Conservation (phyloP, 2,797 vertebrate species). For the Enteromius unitaeniatus region DNA sequence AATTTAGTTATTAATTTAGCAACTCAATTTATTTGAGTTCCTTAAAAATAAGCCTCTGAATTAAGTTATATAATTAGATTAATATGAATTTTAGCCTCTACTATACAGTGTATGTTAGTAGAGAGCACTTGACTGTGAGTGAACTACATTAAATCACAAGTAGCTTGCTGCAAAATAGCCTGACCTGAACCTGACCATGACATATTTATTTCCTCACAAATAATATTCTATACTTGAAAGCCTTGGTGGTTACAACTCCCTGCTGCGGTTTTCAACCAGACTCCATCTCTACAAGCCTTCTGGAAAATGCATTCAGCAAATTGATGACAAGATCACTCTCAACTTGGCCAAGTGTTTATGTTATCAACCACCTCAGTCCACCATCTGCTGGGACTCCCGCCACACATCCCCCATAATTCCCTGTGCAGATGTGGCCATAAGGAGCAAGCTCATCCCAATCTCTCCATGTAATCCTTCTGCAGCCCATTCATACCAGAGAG, state of each 20-base stretch:
- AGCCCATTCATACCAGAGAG: constrained; percentile 46
- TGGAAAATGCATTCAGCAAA: constrained; percentile 2
- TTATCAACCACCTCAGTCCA: constrained; percentile 29
- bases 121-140: not conserved
- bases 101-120: not conserved
- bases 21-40: not conserved
- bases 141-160: not conserved
- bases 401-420: constrained; percentile 49
- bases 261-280: not conserved
- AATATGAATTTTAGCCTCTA: not conserved
- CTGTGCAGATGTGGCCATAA: constrained; percentile 34
- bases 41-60: not conserved
- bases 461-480: constrained; percentile 47
- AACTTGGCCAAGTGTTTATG: constrained; percentile 29
- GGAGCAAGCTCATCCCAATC: constrained; percentile 34
- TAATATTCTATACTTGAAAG: not conserved
- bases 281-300: not conserved
- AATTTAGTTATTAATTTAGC: not conserved
- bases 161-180: not conserved
- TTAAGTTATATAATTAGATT: not conserved
- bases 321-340: constrained; percentile 23
- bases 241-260: not conserved
- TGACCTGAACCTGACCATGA: not conserved
- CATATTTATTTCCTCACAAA: not conserved
- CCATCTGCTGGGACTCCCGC: constrained; percentile 44